Evolutionary conservation across 1,140 invertebrate genomes (phyloP), one percentile per base, ranked within the genome.

Genomic region (Coboldia fuscipes): DNA sequence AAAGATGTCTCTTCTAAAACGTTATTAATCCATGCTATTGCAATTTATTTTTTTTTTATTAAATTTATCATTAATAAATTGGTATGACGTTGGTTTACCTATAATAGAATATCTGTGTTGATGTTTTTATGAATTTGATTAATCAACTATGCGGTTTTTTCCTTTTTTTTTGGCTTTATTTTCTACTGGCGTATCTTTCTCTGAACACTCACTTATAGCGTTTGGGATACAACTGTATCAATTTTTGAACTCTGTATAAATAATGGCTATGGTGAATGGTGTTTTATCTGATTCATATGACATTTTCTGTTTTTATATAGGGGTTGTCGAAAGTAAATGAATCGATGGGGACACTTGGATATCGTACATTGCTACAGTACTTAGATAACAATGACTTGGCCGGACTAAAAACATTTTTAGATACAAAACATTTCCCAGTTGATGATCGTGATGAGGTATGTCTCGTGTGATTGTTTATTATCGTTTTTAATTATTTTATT

Each of bases 361-460:
- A 77, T 57, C 70, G 76, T 44, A 68, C 75, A 39, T 65, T 90
- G 35, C 66, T 73, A 44, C 74, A 70, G 51, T 80, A 72, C 57
- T 75, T 86, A 45, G 69, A 68, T 47, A 75, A 75, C 50, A 78
- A 88, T 56, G 81, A 83, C 56, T 63, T 81, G 33, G 57, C 57
- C 36, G 82, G 74, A 43, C 61, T 90, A 20, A 75, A 81, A 44
- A 68, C 66, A 43, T 85, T 81, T 51, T 61, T 89, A 36, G 73
- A 82, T 42, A 83, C 72, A 47, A 79, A 78, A 48, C 70, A 81
- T 51, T 15, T n/a, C 27, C 67, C 70, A 42, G 63, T 92, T 40
- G 86, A 94, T 52, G 89, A 93, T 57, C 69, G 72, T 46, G 85
- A 93, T 64, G 84, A 90, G 61, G 84, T 89, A 60, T 60, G 49